Percentiles rank a stretch among this genome's conserved stretches.
Evolutionary conservation across 2,888 invertebrate genomes (phyloP).

Genomic region (Papilio elwesi): DNA sequence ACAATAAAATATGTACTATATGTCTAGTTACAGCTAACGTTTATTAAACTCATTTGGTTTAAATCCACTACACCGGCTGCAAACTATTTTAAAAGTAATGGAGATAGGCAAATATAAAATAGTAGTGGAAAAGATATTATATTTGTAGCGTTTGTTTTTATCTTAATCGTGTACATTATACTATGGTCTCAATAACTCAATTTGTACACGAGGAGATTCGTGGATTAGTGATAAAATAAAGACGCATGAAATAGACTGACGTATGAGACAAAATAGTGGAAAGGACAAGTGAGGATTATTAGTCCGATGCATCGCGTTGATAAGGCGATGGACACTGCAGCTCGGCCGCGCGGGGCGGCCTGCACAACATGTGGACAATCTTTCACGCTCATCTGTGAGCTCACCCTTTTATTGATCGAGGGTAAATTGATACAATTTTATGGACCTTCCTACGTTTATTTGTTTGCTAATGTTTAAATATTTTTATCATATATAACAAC

Average conservation of each 20-base stretch:
- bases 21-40: neutral
- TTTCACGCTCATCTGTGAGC: constrained; percentile 83
- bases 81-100: neutral
- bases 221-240: constrained; percentile 36
- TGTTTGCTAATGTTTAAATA: neutral
- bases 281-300: constrained; percentile 71
- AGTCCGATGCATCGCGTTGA: constrained; percentile 73
- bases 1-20: neutral
- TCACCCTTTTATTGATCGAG: constrained; percentile 79
- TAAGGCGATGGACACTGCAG: constrained; percentile 63
- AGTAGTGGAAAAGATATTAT: neutral
- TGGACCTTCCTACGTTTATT: constrained; percentile 53
- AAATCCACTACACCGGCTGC: too few species aligned
- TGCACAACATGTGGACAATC: constrained; percentile 83
- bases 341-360: constrained; percentile 63
- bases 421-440: constrained; percentile 57
- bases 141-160: neutral
- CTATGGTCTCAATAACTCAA: constrained; percentile 11
- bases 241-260: constrained; percentile 59
- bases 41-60: neutral
- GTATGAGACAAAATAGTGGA: constrained; percentile 69
- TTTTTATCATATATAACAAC: neutral
- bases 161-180: too few species aligned
- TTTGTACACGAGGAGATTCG: constrained; percentile 15
- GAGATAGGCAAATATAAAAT: neutral